Conservation (phyloP, 2,888 invertebrate species). For the Cantharis nigra region DNA sequence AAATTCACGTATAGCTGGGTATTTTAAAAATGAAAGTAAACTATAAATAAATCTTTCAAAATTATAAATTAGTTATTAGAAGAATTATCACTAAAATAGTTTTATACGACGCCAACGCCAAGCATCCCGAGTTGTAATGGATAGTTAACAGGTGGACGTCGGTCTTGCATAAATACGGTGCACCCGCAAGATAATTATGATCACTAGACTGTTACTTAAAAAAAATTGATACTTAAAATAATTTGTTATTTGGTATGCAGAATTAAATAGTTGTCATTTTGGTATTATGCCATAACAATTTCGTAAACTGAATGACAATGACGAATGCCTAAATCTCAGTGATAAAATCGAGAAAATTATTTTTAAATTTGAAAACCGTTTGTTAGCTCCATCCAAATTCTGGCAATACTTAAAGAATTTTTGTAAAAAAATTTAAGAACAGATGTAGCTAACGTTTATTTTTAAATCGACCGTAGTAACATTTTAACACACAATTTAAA, state of each 20-base stretch:
- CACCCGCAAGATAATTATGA: constrained; percentile 13
- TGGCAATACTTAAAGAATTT: constrained; percentile 11
- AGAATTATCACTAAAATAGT: constrained; percentile 10
- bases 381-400: constrained; percentile 7
- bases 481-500: not conserved
- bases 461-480: constrained; percentile 6
- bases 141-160: constrained; percentile 11
- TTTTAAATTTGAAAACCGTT: constrained; percentile 11
- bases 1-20: not conserved
- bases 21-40: not conserved
- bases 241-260: not conserved
- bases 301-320: not conserved
- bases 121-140: not conserved
- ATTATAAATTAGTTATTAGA: not conserved
- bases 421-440: constrained; percentile 8
- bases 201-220: not conserved
- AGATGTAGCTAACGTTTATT: constrained; percentile 8
- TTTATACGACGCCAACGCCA: constrained; percentile 7
- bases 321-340: not conserved
- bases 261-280: not conserved
- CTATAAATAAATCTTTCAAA: not conserved
- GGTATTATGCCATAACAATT: constrained; percentile 1
- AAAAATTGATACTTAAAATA: not conserved
- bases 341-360: constrained; percentile 6
- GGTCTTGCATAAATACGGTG: constrained; percentile 9